A percentile compares a stretch with the other conserved stretches of the same genome.
These are phyloP conservation scores for Catharus bicknelli DNA, from an alignment of 2,113 vertebrate species.

Conservation along the genomic window DNA sequence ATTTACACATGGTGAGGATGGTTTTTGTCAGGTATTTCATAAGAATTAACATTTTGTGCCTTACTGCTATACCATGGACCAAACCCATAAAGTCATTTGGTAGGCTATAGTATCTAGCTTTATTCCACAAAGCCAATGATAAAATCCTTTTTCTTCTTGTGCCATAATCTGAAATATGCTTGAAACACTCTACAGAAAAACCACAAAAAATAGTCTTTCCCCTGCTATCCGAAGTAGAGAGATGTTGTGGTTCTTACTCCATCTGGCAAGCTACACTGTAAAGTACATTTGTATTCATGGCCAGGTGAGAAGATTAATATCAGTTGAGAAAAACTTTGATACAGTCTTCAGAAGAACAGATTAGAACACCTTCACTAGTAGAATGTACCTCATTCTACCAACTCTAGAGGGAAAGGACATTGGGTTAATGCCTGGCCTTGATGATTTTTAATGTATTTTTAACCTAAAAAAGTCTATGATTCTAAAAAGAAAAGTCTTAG, in stretches of 20 bases:
- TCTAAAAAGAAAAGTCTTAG: background rate
- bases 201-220: background rate
- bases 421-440: background rate
- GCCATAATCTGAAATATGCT: background rate
- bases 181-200: background rate
- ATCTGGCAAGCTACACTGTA: background rate
- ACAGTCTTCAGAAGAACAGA: background rate
- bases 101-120: background rate
- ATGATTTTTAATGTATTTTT: background rate
- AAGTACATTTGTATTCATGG: background rate
- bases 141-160: background rate
- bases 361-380: background rate
- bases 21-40: background rate
- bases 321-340: background rate
- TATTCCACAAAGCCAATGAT: background rate
- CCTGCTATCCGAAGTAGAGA: background rate
- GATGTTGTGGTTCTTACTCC: background rate
- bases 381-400: background rate
- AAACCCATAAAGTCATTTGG: background rate
- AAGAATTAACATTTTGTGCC: background rate
- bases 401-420: background rate
- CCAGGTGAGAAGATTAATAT: background rate
- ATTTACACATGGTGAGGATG: background rate
- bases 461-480: background rate
- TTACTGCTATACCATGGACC: background rate